A percentile compares a stretch with the other conserved stretches of the same genome.
Evolutionary conservation across 2,888 invertebrate species (phyloP).

Genomic region (Salpingus planirostris): DNA sequence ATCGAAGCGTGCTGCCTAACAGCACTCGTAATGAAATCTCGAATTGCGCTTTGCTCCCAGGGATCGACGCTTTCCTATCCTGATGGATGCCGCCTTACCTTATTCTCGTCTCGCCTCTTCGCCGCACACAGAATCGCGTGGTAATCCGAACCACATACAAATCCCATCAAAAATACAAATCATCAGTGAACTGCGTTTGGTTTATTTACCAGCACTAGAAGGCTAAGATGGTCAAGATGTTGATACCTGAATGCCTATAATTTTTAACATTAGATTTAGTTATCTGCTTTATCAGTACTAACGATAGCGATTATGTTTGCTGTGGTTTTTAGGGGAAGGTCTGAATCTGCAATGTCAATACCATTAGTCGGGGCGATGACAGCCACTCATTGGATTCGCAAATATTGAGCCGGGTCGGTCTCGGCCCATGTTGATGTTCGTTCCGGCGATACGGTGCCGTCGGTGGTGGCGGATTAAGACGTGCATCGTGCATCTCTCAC

Average conservation of each 20-base stretch:
- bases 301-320: slow-evolving; percentile 16
- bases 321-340: slow-evolving; percentile 14
- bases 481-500: slow-evolving; percentile 10
- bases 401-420: slow-evolving; percentile 10
- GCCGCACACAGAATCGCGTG: no score
- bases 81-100: no score
- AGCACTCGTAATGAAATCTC: slow-evolving; percentile 17
- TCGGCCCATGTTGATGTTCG: slow-evolving; percentile 2
- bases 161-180: no score
- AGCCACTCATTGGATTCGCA: slow-evolving; percentile 15
- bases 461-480: slow-evolving; percentile 10
- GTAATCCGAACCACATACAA: no score
- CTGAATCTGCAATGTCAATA: slow-evolving; percentile 16
- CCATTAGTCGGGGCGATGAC: slow-evolving; percentile 15
- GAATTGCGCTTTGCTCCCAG: slow-evolving; percentile 15
- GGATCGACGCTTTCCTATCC: no score
- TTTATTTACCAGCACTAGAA: no score
- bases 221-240: no score
- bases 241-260: no score
- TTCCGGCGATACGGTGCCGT: no score
- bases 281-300: slow-evolving; percentile 10
- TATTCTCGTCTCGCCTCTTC: no score
- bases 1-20: slow-evolving; percentile 14
- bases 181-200: no score
- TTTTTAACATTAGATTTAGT: no score